Evolutionary conservation across 2,797 vertebrate genomes (phyloP), one percentile per base, ranked within the genome.

Genomic region (Smutsia gigantea): DNA sequence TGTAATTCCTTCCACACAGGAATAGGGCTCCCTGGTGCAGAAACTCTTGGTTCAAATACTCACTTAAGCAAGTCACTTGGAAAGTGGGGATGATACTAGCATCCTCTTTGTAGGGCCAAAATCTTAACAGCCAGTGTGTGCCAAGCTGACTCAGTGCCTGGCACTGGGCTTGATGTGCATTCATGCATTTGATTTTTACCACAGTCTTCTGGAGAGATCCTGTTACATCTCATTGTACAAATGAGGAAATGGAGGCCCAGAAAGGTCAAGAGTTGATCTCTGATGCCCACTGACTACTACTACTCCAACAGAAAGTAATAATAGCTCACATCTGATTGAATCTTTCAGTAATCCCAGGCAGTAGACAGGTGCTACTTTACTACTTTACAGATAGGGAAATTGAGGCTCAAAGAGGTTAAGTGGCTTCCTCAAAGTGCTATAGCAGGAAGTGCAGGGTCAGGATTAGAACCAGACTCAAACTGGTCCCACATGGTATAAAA

Each of bases 341-440:
- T 51, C 27, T 57, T 21, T 7, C 78, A 12, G 14, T 23, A 6
- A 14, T 31, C 55, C 14, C 14, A 7, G 21, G 29, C 21, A 14
- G 42, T 31, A n/a, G 10, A 37, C 49, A 79, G 51, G 63, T 55
- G 66, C 19, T 53, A 15, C 51, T 77, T 87, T 11, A 7, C 34
- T 25, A 27, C 46, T 39, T 59, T 51, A 27, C 55, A 68, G 75
- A 87, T n/a, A 57, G 49, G n/a, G 88, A 94, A 94, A 87, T 29
- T 7, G 49, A 92, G 19, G 2, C 87, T 82, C 66, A 64, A 17
- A 55, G 81, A 34, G 55, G 7, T n/a, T 13, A 79, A 64, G 27
- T 2, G 37, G 25, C 3, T 61, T 51, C 34, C 78, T 87, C 23
- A 31, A 79, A 77, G 19, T 37, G n/a, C 37, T 77, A 9, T 3